phyloP scores from a whole-genome alignment of 2,797 vertebrate genomes.

The Leptodactylus fallax region DNA sequence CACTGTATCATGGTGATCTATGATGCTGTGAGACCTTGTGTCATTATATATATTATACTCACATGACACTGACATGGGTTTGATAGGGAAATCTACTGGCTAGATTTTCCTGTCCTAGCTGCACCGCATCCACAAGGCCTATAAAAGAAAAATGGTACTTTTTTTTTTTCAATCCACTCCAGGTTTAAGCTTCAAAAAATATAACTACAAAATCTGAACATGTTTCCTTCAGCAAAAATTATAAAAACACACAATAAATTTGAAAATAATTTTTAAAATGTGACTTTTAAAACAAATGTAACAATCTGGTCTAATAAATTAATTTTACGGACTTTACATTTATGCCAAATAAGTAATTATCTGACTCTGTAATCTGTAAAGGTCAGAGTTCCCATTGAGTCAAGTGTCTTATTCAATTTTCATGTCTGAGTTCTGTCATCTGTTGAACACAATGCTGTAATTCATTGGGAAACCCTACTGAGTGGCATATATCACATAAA shows the following conservation, averaged over 20 bases:
- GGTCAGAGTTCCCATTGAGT: constrained; percentile 8
- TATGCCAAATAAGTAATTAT: neutral
- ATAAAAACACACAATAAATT: neutral
- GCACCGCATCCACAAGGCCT: no score
- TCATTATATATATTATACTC: no score
- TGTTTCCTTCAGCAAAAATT: no score
- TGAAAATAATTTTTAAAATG: neutral
- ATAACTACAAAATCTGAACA: no score
- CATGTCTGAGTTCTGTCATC: constrained; percentile 6
- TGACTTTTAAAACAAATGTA: neutral
- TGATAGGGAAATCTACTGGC: no score
- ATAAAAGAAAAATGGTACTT: no score
- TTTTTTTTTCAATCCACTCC: no score
- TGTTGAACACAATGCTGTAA: constrained; percentile 7
- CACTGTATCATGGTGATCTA: no score
- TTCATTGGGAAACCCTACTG: constrained; percentile 2
- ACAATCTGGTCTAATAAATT: neutral
- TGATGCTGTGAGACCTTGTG: no score
- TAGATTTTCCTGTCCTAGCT: no score
- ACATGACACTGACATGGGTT: no score
- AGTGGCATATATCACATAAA: neutral
- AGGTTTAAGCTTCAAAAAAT: no score
- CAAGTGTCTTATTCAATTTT: constrained; percentile 14
- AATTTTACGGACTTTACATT: neutral
- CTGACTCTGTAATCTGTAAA: constrained; percentile 24